Conservation (phyloP, 2,797 vertebrate genomes). For the Acrocephalus scirpaceus region DNA sequence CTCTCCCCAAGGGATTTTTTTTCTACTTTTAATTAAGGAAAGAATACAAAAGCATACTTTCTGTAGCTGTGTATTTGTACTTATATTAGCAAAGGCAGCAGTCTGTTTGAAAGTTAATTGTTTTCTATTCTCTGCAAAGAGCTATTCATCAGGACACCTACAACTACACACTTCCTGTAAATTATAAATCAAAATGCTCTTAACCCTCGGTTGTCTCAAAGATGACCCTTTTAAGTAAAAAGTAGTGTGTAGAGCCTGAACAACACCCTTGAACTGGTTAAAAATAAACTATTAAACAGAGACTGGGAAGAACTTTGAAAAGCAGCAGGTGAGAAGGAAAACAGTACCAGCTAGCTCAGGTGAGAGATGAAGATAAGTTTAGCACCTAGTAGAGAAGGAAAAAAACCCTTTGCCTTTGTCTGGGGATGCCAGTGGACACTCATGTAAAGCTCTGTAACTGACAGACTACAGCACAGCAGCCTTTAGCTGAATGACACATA, state of each 20-base stretch:
- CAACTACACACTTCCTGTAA: background rate
- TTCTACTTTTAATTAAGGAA: background rate
- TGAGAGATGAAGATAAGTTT: background rate
- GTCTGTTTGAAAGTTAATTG: background rate
- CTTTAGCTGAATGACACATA: background rate
- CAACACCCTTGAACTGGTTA: background rate
- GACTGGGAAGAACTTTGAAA: background rate
- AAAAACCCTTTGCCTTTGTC: background rate
- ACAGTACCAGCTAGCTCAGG: background rate
- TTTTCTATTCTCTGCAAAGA: background rate
- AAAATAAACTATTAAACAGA: background rate
- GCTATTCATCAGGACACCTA: constrained; percentile 16
- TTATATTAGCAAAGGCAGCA: background rate
- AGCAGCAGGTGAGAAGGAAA: background rate
- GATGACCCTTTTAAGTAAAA: background rate
- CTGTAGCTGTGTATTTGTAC: background rate
- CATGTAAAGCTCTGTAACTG: fast-evolving
- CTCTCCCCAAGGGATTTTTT: background rate
- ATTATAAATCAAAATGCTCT: constrained; percentile 18
- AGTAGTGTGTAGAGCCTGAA: background rate
- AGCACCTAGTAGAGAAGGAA: background rate
- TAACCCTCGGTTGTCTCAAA: background rate
- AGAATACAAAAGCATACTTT: background rate
- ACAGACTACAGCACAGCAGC: background rate
- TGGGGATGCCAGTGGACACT: background rate